Percentiles rank a stretch among this genome's conserved stretches.
These are phyloP conservation scores for Euphysa ruthae DNA, from an alignment of 30 jellyfish, hydroid and myxozoan species.

Conservation along the genomic window DNA sequence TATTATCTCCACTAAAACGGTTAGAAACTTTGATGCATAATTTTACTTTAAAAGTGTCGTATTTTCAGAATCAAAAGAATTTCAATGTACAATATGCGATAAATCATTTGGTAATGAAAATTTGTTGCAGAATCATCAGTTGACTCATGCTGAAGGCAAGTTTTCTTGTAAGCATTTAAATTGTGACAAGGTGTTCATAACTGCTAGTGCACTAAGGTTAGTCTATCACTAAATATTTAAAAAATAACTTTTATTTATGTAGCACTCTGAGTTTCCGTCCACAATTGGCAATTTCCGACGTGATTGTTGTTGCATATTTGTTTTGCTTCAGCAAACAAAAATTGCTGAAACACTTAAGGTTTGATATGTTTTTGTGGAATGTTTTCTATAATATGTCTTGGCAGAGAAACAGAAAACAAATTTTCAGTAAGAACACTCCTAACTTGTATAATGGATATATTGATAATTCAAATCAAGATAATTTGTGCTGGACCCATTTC, in stretches of 20 bases:
- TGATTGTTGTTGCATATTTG: no score
- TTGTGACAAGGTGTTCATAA: conserved; percentile 70
- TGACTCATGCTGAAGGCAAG: conserved; percentile 76
- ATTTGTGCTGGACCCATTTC: no score
- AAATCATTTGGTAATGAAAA: conserved; percentile 66
- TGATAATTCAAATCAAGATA: no score
- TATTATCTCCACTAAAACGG: no score
- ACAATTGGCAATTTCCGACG: not conserved
- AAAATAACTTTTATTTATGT: not conserved
- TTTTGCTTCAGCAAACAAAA: no score
- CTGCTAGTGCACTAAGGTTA: conserved; percentile 82
- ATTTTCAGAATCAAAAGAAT: conserved; percentile 12
- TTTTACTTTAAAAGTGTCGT: not conserved
- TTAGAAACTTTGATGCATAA: no score
- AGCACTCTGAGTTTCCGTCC: not conserved
- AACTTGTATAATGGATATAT: no score
- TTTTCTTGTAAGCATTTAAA: conserved; percentile 55
- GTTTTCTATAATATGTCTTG: no score
- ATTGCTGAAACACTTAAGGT: no score
- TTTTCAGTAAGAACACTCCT: no score
- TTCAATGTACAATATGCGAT: conserved; percentile 33
- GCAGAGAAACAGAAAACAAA: no score
- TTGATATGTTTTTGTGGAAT: no score
- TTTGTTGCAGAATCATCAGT: conserved; percentile 70
- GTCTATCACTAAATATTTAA: not conserved